Evolutionary conservation across 2,113 vertebrate genomes (phyloP).

Genomic region (Neogale vison): DNA sequence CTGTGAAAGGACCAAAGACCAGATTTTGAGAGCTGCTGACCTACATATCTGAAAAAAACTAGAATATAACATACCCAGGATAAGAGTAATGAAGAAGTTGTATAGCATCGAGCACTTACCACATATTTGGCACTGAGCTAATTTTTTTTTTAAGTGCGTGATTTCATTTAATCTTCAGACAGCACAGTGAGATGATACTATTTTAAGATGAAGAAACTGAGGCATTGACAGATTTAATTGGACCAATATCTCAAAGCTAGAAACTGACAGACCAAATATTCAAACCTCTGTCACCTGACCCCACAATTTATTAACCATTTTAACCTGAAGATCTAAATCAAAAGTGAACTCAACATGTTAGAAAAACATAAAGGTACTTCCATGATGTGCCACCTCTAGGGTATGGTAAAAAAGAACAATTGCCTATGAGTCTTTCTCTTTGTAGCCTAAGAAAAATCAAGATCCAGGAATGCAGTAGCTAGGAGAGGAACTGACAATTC

Average conservation of each 20-base stretch:
- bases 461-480: neutral
- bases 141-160: neutral
- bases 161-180: neutral
- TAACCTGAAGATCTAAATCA: neutral
- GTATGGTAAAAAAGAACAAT: neutral
- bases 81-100: neutral
- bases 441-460: neutral
- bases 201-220: neutral
- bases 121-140: neutral
- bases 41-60: neutral
- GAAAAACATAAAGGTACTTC: neutral
- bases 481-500: neutral
- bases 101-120: neutral
- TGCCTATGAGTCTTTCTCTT: neutral
- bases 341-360: neutral
- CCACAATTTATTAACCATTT: neutral
- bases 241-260: neutral
- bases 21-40: neutral
- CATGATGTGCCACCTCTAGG: neutral
- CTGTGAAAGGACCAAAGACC: neutral
- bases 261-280: neutral
- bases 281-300: neutral
- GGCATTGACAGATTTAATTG: neutral
- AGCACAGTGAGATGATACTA: neutral
- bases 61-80: neutral